phyloP scores from a whole-genome alignment of 2,888 invertebrate species.

The Euzophera pinguis region DNA sequence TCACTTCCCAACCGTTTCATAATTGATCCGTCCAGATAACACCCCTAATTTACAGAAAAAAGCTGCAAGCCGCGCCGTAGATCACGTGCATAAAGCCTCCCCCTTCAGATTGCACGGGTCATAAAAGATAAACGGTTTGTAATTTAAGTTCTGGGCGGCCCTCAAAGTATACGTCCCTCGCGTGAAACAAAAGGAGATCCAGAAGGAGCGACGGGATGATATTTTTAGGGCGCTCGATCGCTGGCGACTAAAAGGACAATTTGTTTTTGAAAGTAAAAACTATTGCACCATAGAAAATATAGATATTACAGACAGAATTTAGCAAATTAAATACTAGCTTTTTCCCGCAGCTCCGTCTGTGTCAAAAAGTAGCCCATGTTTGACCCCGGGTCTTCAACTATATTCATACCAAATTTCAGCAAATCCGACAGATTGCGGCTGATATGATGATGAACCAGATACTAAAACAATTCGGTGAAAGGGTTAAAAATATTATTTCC shows the following conservation, averaged over 20 bases:
- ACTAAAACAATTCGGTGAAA: no score
- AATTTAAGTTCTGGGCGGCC: constrained; percentile 46
- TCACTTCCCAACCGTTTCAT: constrained; percentile 18
- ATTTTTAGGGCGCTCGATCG: constrained; percentile 16
- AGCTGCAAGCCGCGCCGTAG: constrained; percentile 42
- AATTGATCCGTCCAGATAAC: constrained; percentile 13
- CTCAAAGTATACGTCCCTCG: constrained; percentile 41
- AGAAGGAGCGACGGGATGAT: constrained; percentile 22
- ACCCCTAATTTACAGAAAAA: constrained; percentile 24
- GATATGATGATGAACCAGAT: no score
- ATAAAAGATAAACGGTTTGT: constrained; percentile 67
- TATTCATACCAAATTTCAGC: no score
- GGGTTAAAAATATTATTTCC: no score
- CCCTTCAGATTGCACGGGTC: constrained; percentile 61
- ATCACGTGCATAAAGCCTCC: constrained; percentile 43
- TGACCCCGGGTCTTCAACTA: no score
- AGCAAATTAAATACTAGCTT: no score
- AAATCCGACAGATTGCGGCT: no score
- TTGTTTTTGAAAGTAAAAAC: no score
- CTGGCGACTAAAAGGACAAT: not conserved
- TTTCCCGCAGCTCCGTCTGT: no score
- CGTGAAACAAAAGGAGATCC: constrained; percentile 35
- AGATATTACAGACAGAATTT: no score
- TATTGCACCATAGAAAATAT: no score
- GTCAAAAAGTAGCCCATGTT: no score